Base-by-base conservation (phyloP, 2,888 invertebrate species). In the Hirtodrosophila histrioides region DNA sequence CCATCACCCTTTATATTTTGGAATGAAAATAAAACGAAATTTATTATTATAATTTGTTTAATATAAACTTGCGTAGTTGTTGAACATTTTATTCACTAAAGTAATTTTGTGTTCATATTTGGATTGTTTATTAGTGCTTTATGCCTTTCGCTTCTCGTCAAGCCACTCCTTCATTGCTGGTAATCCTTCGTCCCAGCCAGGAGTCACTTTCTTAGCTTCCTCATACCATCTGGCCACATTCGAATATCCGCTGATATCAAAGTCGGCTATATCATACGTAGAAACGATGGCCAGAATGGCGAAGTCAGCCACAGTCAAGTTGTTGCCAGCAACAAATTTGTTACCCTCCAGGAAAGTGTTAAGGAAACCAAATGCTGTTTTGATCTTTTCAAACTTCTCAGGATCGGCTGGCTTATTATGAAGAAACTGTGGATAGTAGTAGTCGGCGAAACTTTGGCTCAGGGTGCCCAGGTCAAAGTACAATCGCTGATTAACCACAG, bases 241-340 rank as follows among this genome's bases (percentile, higher is more conserved):
- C 11, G 56, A 3, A 33, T 62, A 62, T 35, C 35, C 29, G 27
- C n/a, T 5, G n/a, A 62, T 40, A 9, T 56, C 35, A 7, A 62
- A 62, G n/a, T 37, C 48, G 0, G 53, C 31, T 9, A 9, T 46
- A 7, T 33, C 62, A 49, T 43, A 56, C 0, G 62, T 62, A 1
- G 62, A 43, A 7, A 62, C 41, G 10, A 43, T 93, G 5, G 95
- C 93, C 17, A 94, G 92, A 31, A 96, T 88, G 27, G 94, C 91
- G 36, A 96, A 92, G 91, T 97, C 97, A 3, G 97, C 97, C 23
- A 97, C 89, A 6, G 96, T 96, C 53, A 96, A 91, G 72, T 92
- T 92, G 66, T 94, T 92, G 0, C 96, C 96, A 11, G 95, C 95
- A 33, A 92, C 94, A 91, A 48, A 62, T 8, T 48, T 5, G 2